phyloP scores from a whole-genome alignment of 2,888 invertebrate species.

The Theretra japonica region DNA sequence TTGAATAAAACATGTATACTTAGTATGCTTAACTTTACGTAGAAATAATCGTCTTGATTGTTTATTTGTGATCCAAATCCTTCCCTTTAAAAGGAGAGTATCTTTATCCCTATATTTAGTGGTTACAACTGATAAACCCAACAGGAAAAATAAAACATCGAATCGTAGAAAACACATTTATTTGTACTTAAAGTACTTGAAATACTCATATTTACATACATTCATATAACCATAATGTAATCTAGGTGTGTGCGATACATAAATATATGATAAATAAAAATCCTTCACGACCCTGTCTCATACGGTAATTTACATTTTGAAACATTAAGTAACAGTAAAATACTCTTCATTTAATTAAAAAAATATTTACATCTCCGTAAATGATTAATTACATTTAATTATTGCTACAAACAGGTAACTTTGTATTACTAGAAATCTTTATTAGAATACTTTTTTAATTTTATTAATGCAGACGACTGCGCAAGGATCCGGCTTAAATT shows the following conservation, averaged over 20 bases:
- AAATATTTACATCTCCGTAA: constrained; percentile 40
- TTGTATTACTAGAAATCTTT: constrained; percentile 31
- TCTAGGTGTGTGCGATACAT: constrained; percentile 32
- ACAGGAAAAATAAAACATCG: constrained; percentile 34
- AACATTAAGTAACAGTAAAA: constrained; percentile 57
- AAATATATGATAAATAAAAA: constrained; percentile 33
- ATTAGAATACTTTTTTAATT: not conserved
- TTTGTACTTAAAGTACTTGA: constrained; percentile 66
- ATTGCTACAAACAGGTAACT: constrained; percentile 48
- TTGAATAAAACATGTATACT: no score
- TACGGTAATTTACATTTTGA: constrained; percentile 55
- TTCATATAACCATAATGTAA: constrained; percentile 33
- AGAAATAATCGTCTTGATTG: no score
- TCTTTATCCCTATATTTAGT: no score
- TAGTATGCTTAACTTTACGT: no score
- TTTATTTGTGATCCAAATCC: no score
- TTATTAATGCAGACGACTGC: not conserved
- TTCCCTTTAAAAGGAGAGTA: no score
- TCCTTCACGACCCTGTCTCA: constrained; percentile 54
- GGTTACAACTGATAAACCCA: not conserved
- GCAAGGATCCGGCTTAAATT: not conserved
- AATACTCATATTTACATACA: constrained; percentile 64
- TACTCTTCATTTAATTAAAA: constrained; percentile 40
- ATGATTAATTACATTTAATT: constrained; percentile 33
- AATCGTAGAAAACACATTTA: constrained; percentile 65